phyloP scores from a whole-genome alignment of 2,888 invertebrate species.

The Brenthis ino region DNA sequence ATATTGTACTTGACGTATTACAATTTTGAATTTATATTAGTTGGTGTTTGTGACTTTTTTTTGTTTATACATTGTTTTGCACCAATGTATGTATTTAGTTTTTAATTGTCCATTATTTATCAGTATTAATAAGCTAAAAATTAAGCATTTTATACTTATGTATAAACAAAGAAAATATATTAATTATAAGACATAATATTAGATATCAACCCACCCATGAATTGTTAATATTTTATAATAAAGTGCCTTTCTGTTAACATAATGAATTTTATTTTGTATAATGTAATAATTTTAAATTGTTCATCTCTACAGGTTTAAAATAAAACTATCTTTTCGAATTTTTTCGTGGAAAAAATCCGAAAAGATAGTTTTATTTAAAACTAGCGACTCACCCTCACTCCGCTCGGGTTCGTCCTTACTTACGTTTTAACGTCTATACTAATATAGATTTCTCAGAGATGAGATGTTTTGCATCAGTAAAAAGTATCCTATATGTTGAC shows the following conservation, averaged over 20 bases:
- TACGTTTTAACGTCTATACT: no score
- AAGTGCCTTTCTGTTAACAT: background rate
- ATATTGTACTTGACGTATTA: slow-evolving; percentile 8
- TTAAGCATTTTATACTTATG: slow-evolving; percentile 1
- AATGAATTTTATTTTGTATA: no score
- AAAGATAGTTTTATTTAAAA: no score
- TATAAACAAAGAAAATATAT: slow-evolving; percentile 4
- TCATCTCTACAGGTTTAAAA: no score
- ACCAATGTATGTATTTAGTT: background rate
- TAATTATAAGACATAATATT: background rate
- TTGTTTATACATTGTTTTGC: background rate
- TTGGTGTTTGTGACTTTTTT: background rate
- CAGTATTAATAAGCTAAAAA: slow-evolving; percentile 31
- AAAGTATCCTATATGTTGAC: no score
- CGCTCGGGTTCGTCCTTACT: no score
- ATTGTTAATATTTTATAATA: slow-evolving; percentile 5
- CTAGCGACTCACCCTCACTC: no score
- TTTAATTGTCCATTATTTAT: slow-evolving; percentile 14
- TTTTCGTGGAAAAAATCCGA: no score
- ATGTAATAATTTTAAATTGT: no score
- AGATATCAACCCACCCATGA: background rate
- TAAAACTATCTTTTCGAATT: no score
- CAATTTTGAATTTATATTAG: slow-evolving; percentile 5
- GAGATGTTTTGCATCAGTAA: no score
- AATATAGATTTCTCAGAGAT: no score